Conservation (phyloP, 2,797 vertebrate species). For the Potorous gilbertii region DNA sequence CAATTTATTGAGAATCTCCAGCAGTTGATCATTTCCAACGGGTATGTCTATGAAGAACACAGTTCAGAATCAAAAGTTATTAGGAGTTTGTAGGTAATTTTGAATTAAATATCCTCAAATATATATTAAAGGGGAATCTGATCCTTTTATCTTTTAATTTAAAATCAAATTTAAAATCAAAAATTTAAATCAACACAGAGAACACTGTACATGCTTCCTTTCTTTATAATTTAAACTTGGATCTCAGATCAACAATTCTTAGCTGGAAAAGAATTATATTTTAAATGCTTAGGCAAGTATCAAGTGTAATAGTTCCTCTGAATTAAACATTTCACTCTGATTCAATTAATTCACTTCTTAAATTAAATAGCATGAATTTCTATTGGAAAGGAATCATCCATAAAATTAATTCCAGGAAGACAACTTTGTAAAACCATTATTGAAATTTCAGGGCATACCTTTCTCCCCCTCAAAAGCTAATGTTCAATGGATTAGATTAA, state of each 20-base stretch:
- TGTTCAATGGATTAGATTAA: not conserved
- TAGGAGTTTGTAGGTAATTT: not conserved
- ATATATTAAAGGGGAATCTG: not conserved
- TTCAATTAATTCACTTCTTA: not conserved
- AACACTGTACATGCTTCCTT: not conserved
- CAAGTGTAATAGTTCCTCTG: not conserved
- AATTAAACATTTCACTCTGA: not conserved
- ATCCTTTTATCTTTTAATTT: not conserved
- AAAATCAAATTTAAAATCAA: too few relatives aligned
- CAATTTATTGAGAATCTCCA: slow-evolving; percentile 90
- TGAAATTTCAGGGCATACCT: not conserved
- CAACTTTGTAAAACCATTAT: not conserved
- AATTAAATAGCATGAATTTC: not conserved
- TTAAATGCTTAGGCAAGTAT: not conserved
- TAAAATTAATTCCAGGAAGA: not conserved
- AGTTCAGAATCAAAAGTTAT: not conserved
- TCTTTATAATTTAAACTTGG: not conserved
- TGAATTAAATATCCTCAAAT: not conserved
- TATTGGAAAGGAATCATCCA: not conserved
- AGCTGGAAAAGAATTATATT: not conserved
- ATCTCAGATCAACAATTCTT: not conserved
- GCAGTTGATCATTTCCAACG: slow-evolving; percentile 92
- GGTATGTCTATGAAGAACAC: slow-evolving; percentile 88
- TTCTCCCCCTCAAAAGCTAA: not conserved
- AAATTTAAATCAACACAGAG: not conserved